Conservation (phyloP, 2,113 vertebrate genomes). For the Anarrhichthys ocellatus region DNA sequence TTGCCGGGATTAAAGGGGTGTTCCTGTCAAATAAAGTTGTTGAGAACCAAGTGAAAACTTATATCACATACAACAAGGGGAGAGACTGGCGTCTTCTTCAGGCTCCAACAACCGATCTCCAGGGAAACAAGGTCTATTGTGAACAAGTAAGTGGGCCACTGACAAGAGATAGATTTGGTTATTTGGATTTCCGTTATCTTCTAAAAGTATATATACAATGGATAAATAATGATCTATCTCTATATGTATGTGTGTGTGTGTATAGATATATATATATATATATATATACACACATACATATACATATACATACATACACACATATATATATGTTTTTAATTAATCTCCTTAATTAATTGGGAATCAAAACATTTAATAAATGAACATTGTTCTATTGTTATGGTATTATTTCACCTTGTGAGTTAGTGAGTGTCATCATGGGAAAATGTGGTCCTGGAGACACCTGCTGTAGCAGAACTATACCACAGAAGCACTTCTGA, state of each 20-base stretch:
- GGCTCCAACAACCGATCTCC: conserved; percentile 89
- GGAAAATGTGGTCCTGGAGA: background rate
- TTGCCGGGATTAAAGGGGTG: conserved; percentile 98
- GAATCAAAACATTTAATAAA: background rate
- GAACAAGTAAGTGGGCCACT: conserved; percentile 86
- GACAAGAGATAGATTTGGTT: conserved; percentile 45
- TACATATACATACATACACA: background rate
- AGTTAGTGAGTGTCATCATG: background rate
- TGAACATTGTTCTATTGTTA: background rate
- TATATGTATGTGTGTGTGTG: too few species aligned
- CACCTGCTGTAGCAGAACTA: background rate
- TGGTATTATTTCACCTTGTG: background rate
- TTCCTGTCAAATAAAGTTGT: conserved; percentile 99
- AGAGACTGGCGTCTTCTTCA: conserved; percentile 94
- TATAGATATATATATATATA: background rate
- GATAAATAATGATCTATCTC: too few species aligned
- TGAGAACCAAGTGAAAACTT: conserved; percentile 96
- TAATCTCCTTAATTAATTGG: background rate
- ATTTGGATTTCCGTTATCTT: conserved; percentile 57
- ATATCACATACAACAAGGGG: conserved; percentile 97
- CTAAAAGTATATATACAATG: background rate
- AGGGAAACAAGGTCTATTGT: conserved; percentile 90
- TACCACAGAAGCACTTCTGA: background rate
- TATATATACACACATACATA: background rate
- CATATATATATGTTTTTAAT: background rate